Evolutionary conservation across 2,797 vertebrate genomes (phyloP).

Genomic region (Staurois parvus): DNA sequence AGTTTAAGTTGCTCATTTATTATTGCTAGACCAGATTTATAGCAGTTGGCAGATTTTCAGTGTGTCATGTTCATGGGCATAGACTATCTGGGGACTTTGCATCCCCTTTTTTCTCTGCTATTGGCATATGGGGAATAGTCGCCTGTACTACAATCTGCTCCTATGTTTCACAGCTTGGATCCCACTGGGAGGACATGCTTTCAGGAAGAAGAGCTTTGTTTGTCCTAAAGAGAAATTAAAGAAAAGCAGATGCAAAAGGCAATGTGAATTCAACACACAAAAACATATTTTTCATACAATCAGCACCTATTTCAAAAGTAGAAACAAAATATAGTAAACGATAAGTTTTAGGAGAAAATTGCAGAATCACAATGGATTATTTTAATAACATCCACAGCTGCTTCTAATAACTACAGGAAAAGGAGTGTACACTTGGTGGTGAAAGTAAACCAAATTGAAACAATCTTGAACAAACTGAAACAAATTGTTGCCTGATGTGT

Average conservation of each 20-base stretch:
- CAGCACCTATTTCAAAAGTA: background rate
- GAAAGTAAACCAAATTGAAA: too few species aligned
- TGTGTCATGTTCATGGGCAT: background rate
- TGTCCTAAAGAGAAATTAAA: slow-evolving; percentile 30
- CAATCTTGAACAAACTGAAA: too few species aligned
- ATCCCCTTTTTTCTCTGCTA: slow-evolving; percentile 28
- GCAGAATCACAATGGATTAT: background rate
- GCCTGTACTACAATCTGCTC: slow-evolving; percentile 53
- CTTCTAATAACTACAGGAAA: too few species aligned
- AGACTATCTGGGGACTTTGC: slow-evolving; percentile 45
- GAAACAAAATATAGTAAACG: too few species aligned
- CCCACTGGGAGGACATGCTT: slow-evolving; percentile 43
- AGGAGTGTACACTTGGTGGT: too few species aligned
- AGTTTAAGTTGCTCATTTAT: slow-evolving; percentile 10
- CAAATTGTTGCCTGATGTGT: too few species aligned
- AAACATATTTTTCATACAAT: background rate
- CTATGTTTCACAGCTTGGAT: slow-evolving; percentile 58
- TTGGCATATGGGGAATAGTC: slow-evolving; percentile 50
- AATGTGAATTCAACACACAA: background rate
- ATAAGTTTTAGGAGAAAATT: background rate
- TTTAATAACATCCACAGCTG: background rate
- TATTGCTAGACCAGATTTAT: slow-evolving; percentile 14
- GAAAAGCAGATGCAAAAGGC: background rate
- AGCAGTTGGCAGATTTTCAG: slow-evolving; percentile 35
- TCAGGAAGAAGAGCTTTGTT: slow-evolving; percentile 43